phyloP scores from a whole-genome alignment of 1,140 invertebrate species.

The Uloborus diversus region DNA sequence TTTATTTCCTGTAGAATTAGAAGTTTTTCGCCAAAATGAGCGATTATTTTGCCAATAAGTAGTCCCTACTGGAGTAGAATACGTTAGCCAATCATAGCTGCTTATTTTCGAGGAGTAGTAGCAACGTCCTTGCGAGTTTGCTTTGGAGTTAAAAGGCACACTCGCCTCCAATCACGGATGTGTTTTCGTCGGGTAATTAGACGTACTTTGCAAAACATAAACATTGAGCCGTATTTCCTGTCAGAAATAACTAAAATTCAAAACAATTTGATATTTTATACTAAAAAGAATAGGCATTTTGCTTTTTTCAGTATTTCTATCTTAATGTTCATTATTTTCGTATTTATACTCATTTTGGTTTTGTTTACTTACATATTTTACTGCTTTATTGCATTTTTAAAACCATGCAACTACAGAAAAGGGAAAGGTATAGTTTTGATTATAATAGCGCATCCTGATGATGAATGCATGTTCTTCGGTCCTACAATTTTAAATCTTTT shows the following conservation, averaged over 20 bases:
- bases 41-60: too few relatives aligned
- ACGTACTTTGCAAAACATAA: too few relatives aligned
- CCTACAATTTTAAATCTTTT: slow-evolving; percentile 81
- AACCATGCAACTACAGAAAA: slow-evolving; percentile 6
- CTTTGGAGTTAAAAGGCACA: too few relatives aligned
- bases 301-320: neutral
- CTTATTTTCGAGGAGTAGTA: too few relatives aligned
- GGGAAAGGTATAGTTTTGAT: slow-evolving; percentile 71
- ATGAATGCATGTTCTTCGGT: slow-evolving; percentile 98
- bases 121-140: too few relatives aligned
- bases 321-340: neutral
- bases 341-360: neutral
- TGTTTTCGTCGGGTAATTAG: too few relatives aligned
- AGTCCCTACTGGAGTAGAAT: too few relatives aligned
- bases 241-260: neutral
- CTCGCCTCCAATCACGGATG: too few relatives aligned
- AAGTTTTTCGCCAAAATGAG: too few relatives aligned
- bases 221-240: neutral
- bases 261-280: neutral
- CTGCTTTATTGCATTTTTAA: neutral
- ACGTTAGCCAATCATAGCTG: too few relatives aligned
- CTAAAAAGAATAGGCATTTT: neutral
- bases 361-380: neutral
- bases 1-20: too few relatives aligned
- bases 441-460: slow-evolving; percentile 93